These are phyloP conservation scores for Drosophila persimilis DNA, from an alignment of 1,140 invertebrate genomes.

Conservation along the genomic window DNA sequence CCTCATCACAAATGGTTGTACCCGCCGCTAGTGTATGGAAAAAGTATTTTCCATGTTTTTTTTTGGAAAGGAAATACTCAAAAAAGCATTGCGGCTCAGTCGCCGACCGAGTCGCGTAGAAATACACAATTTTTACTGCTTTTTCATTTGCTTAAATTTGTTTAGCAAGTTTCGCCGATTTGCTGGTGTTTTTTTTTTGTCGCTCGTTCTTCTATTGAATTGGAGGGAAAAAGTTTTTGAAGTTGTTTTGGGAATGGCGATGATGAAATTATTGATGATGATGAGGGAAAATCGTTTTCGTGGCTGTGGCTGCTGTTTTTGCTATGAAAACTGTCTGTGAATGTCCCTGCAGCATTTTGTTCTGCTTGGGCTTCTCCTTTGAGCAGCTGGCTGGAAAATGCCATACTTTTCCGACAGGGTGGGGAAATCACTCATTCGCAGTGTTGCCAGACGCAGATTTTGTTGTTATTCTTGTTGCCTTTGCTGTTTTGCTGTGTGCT, in stretches of 20 bases:
- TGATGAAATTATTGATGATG: slow-evolving; percentile 48
- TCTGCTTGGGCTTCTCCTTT: slow-evolving; percentile 34
- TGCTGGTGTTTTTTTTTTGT: slow-evolving; percentile 19
- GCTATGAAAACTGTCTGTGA: slow-evolving; percentile 18
- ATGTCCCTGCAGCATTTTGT: slow-evolving; percentile 29
- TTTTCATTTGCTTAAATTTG: slow-evolving; percentile 53
- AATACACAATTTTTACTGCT: slow-evolving; percentile 12
- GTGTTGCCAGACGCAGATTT: slow-evolving; percentile 41
- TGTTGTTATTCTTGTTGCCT: slow-evolving; percentile 1
- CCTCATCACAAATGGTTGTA: too few species aligned
- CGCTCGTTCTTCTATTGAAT: slow-evolving; percentile 8
- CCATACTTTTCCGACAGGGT: not conserved
- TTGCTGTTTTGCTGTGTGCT: slow-evolving; percentile 5
- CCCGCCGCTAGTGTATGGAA: not conserved
- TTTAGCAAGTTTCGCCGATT: slow-evolving; percentile 53
- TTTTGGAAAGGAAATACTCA: slow-evolving; percentile 39
- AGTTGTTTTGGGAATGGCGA: slow-evolving; percentile 19
- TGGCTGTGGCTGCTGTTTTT: slow-evolving; percentile 21
- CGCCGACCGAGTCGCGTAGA: slow-evolving; percentile 1
- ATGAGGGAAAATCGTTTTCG: slow-evolving; percentile 45
- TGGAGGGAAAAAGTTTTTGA: slow-evolving; percentile 24
- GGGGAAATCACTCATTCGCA: slow-evolving; percentile 46
- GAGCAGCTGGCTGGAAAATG: slow-evolving; percentile 44
- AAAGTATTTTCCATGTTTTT: slow-evolving; percentile 3
- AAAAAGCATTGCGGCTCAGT: slow-evolving; percentile 57